Evolutionary conservation across 2,113 vertebrate species (phyloP).

Genomic region (Nesogale talazaci): DNA sequence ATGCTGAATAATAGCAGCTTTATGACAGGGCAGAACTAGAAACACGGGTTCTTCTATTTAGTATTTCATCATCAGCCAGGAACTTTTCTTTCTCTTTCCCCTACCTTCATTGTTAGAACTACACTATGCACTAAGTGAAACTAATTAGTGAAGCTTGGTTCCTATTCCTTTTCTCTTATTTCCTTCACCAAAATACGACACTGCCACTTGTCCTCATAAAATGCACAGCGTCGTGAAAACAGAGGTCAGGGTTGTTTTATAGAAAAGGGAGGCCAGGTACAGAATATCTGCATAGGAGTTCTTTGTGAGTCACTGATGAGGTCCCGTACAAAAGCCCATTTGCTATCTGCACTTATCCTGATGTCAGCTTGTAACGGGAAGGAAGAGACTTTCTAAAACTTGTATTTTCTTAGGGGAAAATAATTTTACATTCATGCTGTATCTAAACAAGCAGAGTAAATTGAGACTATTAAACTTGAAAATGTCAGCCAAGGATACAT

Average conservation of each 20-base stretch:
- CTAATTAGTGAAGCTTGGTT: not conserved
- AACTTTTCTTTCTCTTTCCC: not conserved
- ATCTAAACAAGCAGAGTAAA: constrained; percentile 34
- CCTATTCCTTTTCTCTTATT: constrained; percentile 28
- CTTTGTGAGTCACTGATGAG: not conserved
- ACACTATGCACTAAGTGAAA: constrained; percentile 18
- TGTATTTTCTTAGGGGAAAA: constrained; percentile 51
- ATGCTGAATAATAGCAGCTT: constrained; percentile 80
- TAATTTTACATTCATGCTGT: constrained; percentile 30
- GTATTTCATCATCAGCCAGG: constrained; percentile 73
- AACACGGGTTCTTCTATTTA: constrained; percentile 73
- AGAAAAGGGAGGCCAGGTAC: not conserved
- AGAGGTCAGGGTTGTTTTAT: not conserved
- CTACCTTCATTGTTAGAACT: constrained; percentile 37
- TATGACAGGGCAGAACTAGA: constrained; percentile 73
- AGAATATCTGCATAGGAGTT: not conserved
- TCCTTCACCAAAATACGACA: not conserved
- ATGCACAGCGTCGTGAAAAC: constrained; percentile 25
- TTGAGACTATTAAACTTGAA: constrained; percentile 9
- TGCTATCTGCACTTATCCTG: not conserved
- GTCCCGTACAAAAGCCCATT: not conserved
- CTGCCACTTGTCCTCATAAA: not conserved
- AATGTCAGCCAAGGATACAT: constrained; percentile 28
- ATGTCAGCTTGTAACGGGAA: not conserved
- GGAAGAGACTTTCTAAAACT: not conserved